These are phyloP conservation scores for Psilopsiagon aurifrons DNA, from an alignment of 2,113 vertebrate species.

Conservation along the genomic window DNA sequence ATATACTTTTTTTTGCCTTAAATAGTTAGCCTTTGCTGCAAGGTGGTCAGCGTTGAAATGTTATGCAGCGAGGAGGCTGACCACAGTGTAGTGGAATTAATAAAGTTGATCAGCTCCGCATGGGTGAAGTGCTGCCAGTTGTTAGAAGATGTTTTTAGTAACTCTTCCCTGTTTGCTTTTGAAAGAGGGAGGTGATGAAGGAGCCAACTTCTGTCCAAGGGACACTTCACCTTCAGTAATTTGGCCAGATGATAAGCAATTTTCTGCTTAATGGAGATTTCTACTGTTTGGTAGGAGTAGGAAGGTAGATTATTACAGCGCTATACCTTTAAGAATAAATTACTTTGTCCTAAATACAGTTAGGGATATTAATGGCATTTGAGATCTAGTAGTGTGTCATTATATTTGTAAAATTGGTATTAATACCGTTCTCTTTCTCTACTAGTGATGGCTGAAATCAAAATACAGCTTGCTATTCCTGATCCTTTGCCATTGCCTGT, in stretches of 20 bases:
- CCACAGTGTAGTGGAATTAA: background rate
- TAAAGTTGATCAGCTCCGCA: background rate
- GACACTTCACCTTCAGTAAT: background rate
- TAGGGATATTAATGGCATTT: background rate
- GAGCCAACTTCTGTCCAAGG: background rate
- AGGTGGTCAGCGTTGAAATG: background rate
- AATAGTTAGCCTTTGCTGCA: background rate
- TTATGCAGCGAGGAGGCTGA: background rate
- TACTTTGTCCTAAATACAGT: background rate
- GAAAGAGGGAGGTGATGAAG: background rate
- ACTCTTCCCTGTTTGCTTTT: background rate
- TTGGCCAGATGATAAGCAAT: background rate
- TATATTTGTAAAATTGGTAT: background rate
- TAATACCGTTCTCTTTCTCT: background rate
- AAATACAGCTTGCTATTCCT: background rate
- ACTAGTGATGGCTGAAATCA: background rate
- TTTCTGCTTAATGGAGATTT: background rate
- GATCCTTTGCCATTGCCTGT: background rate
- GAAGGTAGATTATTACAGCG: background rate
- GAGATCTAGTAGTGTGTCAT: background rate
- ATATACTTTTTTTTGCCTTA: background rate
- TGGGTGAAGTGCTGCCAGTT: background rate
- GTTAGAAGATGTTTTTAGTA: background rate
- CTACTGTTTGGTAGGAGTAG: background rate
- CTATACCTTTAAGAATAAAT: slow-evolving; percentile 1